Evolutionary conservation across 2,113 vertebrate species (phyloP).

Genomic region (Candoia aspera): DNA sequence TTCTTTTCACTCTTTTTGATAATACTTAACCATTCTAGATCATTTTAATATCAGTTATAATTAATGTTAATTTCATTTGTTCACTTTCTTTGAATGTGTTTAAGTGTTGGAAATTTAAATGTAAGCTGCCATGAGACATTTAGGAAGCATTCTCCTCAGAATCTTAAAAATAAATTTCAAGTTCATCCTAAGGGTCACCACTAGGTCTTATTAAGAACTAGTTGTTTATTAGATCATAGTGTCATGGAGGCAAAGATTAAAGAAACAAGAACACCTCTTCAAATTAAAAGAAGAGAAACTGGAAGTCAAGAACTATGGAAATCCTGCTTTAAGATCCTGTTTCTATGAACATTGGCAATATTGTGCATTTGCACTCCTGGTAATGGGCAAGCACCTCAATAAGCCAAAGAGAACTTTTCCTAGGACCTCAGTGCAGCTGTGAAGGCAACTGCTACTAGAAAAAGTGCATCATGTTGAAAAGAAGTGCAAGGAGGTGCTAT

Average conservation of each 20-base stretch:
- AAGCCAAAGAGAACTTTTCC: not conserved
- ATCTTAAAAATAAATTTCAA: no score
- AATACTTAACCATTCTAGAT: not conserved
- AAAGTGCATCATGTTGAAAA: not conserved
- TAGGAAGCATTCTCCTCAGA: not conserved
- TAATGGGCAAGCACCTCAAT: not conserved
- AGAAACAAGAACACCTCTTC: no score
- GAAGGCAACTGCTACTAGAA: not conserved
- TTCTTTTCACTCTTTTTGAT: not conserved
- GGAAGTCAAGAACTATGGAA: no score
- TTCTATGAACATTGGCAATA: no score
- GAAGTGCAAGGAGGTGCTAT: not conserved
- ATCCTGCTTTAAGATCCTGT: no score
- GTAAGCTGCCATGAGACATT: not conserved
- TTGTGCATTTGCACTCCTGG: no score
- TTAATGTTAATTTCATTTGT: not conserved
- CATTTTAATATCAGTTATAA: not conserved
- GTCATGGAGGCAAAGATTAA: no score
- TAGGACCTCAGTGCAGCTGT: not conserved
- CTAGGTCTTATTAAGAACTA: no score
- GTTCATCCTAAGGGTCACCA: no score
- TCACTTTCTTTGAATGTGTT: not conserved
- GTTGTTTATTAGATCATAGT: no score
- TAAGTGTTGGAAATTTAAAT: not conserved
- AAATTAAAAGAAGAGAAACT: no score